These are phyloP conservation scores for Habropoda laboriosa DNA, from an alignment of 1,140 invertebrate genomes.

Conservation along the genomic window DNA sequence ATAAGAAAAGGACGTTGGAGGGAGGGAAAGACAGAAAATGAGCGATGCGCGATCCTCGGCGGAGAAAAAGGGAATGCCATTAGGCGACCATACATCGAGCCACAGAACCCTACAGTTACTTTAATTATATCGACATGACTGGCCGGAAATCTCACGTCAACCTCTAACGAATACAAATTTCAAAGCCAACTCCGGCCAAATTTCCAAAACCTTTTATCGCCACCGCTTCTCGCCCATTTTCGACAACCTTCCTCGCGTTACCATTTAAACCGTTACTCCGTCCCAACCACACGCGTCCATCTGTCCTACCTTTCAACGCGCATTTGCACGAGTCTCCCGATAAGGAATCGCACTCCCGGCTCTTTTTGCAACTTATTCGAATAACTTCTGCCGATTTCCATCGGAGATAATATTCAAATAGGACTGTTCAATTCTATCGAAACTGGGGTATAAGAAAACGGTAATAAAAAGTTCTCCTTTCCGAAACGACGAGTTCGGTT, in stretches of 20 bases:
- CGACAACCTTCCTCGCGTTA: not conserved
- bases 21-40: not conserved
- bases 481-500: too few relatives aligned
- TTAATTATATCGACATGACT: constrained; percentile 81
- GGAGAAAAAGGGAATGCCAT: constrained; percentile 65
- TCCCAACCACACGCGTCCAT: not conserved
- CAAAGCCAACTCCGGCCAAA: constrained; percentile 58
- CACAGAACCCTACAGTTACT: constrained; percentile 75
- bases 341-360: too few relatives aligned
- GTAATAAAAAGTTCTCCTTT: too few relatives aligned
- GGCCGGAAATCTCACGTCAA: constrained; percentile 76
- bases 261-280: constrained; percentile 7
- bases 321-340: too few relatives aligned
- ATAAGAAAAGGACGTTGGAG: constrained; percentile 54
- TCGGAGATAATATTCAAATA: too few relatives aligned
- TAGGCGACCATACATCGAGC: constrained; percentile 68
- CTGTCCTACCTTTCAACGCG: not conserved
- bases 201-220: constrained; percentile 52
- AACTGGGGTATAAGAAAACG: too few relatives aligned
- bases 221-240: constrained; percentile 27
- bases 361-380: too few relatives aligned
- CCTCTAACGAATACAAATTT: constrained; percentile 78
- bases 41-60: constrained; percentile 20
- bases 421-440: too few relatives aligned
- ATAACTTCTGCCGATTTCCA: too few relatives aligned